Base-by-base conservation (phyloP, 2,113 vertebrate genomes). In the Megaceryle torquata region DNA sequence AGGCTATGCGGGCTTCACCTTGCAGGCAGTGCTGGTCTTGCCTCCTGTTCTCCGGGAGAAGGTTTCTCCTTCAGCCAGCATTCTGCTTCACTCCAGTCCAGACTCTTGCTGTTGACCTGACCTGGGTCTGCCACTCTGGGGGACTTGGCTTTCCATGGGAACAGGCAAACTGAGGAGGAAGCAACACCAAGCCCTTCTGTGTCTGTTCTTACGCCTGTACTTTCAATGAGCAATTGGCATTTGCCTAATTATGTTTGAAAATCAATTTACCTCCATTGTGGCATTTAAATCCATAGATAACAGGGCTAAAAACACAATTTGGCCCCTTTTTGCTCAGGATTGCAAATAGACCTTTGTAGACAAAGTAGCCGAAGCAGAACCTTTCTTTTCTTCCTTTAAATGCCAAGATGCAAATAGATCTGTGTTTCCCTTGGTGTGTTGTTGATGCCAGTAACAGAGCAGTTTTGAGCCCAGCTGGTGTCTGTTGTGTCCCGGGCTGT, bases 201-300 rank as follows among this genome's bases (percentile, higher is more conserved):
- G 10, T 60, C 53, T 94, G 39, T n/a, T 89, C 41, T 82, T 80
- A 19, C 2, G 6, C 56, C 72, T 89, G 70, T 63, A 4, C 43
- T 67, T 65, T 33, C 43, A 10, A 1, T 13, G 68, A 63, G 33
- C 46, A 12, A 11, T 54, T 77, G 41, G 22, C n/a, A 72, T 91
- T 95, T 87, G 65, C 60, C 59, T 92, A 46, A 90, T 87, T 75
- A 31, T 31, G 24, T 89, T 91, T 87, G 77, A 71, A 95, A 91
- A 90, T 81, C 78, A 70, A 2, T 68, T 71, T 86, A 80, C 31
- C 54, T 83, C 56, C 0, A 8, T 54, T 29, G 48, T 33, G 61
- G 22, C 25, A 26, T 59, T 96, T 81, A 48, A 57, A 37, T 70
- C 69, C 46, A 46, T n/a, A 17, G 48, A 29, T 39, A n/a, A 12